Base-by-base conservation (phyloP, 2,888 invertebrate species). In the Hyposoter didymator region DNA sequence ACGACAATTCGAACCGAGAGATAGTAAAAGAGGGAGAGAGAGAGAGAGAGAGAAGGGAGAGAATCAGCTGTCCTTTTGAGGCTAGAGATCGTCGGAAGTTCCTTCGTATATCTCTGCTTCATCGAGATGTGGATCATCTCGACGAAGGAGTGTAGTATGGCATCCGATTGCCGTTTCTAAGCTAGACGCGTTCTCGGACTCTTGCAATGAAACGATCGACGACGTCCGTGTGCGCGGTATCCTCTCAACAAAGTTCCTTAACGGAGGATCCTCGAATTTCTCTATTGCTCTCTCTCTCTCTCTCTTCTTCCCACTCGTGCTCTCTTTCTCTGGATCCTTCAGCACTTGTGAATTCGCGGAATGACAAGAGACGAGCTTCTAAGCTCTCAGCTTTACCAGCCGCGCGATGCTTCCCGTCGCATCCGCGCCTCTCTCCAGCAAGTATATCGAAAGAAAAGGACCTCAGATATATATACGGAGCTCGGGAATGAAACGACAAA, bases 171-270 rank as follows among this genome's bases (percentile, higher is more conserved):
- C 55, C 74, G 67, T 69, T 67, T 75, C 75, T 74, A 80, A 67
- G 66, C 80, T 55, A 64, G 74, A 67, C 80, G 39, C 73, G 52
- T 67, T 45, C 22, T 67, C 67, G 69, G 78, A 78, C 79, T 80
- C 35, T 8, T 28, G 67, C 59, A 66, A 70, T 35, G 79, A 76
- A 84, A 84, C 80, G 78, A 76, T 78, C 64, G 67, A 78, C 70
- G 49, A 45, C 28, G 78, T 78, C 72, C 59, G 28, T 28, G 64
- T 67, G 69, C 72, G 47, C 45, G 39, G 39, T 45, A 19, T 74
- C 55, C 79, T 64, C 79, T 75, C 75, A 75, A 75, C 75, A 80
- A 79, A 79, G 52, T 84, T 84, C 70, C 75, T 75, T 52, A 28
- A 28, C 59, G 43, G 59, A 64, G 62, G 49, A 70, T 64, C 52